phyloP scores from a whole-genome alignment of 2,888 invertebrate genomes.

The Dasysyrphus tricinctus region DNA sequence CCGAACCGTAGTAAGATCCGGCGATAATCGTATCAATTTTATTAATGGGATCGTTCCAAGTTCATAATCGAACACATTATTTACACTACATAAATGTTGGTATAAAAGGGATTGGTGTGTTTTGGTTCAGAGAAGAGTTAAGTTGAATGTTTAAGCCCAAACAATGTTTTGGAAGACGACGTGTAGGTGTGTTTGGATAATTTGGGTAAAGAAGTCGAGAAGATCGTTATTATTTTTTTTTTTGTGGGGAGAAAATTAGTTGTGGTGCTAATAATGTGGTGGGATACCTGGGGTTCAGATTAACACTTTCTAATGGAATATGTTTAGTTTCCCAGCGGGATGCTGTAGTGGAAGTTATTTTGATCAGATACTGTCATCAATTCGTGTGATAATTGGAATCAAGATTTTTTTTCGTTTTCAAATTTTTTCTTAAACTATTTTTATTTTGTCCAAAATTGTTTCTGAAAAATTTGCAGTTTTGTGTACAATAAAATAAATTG shows the following conservation, averaged over 20 bases:
- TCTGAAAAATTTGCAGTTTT: no score
- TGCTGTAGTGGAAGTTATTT: no score
- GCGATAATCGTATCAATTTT: conserved; percentile 71
- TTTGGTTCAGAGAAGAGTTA: not conserved
- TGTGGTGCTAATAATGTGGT: conserved; percentile 27
- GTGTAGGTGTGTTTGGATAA: conserved; percentile 53
- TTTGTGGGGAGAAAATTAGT: conserved; percentile 37
- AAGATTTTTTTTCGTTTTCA: no score
- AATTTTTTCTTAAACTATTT: no score
- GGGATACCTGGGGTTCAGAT: not conserved
- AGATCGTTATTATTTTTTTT: conserved; percentile 12
- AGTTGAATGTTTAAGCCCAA: conserved; percentile 15
- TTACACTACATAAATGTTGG: conserved; percentile 26
- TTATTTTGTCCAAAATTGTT: no score
- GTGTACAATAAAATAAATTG: no score
- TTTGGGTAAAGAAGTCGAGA: conserved; percentile 14
- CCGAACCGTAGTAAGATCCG: conserved; percentile 44
- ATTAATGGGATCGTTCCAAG: conserved; percentile 73
- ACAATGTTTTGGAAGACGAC: conserved; percentile 1
- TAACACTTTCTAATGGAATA: not conserved
- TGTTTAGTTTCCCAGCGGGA: not conserved
- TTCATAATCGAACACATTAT: conserved; percentile 73
- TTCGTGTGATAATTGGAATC: no score
- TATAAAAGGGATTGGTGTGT: not conserved
- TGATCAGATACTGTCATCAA: no score